Base-by-base conservation (phyloP, 2,113 vertebrate species). In the Nibea coibor region DNA sequence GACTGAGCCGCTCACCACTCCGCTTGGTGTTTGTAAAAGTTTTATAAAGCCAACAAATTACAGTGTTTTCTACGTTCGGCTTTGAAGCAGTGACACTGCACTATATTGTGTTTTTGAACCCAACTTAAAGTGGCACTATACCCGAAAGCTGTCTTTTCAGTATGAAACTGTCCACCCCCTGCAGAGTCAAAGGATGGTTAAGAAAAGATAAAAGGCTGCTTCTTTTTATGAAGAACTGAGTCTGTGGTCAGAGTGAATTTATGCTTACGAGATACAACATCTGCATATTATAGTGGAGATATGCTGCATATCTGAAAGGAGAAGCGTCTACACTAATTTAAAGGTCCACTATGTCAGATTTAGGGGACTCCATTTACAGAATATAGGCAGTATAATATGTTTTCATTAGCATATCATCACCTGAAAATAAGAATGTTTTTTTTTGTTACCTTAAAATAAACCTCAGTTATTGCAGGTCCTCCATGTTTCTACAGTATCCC, bases 201-300 rank as follows among this genome's bases (percentile, higher is more conserved):
- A 19, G 65, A 22, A 39, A 22, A 72, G 43, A 87, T 68, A 80
- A 39, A 68, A 83, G 62, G 71, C 53, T 48, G 3, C 26, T 22
- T 65, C 72, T 50, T 35, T 39, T 8, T 24, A 10, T 69, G 26
- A 51, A 17, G 35, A 77, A 58, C 58, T 74, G 66, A 8, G 47
- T 35, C 45, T 74, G 64, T 64, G 64, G 69, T 83, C 0, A 8
- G 26, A 4, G 54, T 67, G n/a, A 47, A 56, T 12, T 50, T 61
- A 24, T 20, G 47, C 17, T 26, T 16, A 31, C 56, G 63, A 57
- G 51, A 74, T 17, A 39, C 2, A 61, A 74, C 17, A 24, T 16
- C n/a, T 16, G 39, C 31, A 24, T 22, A 22, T 58, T 39, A 20
- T 14, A 9, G 19, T 31, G 11, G 6, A 35, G 20, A 4, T 10